These are phyloP conservation scores for Cryptotis parvus DNA, from an alignment of 2,113 vertebrate species.

Conservation along the genomic window DNA sequence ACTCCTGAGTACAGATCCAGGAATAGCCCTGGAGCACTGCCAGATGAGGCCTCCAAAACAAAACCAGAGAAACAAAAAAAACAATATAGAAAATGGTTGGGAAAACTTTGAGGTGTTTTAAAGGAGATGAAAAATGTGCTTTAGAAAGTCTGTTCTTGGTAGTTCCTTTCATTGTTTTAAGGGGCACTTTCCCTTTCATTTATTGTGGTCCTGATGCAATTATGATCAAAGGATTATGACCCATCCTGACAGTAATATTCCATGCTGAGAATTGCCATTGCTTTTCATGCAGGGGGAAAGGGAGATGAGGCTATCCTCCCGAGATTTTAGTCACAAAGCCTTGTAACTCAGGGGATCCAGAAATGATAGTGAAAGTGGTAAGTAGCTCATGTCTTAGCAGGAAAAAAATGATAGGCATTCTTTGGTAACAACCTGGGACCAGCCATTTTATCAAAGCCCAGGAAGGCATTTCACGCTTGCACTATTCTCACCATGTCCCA, in stretches of 20 bases:
- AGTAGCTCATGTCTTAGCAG: not conserved
- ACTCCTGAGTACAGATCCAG: no score
- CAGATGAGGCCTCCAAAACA: no score
- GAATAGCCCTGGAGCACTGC: no score
- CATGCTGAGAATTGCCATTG: not conserved
- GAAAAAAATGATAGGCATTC: not conserved
- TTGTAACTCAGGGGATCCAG: not conserved
- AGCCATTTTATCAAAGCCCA: not conserved
- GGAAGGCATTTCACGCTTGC: no score
- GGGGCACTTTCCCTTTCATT: not conserved
- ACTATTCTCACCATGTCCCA: no score
- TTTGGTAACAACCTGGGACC: not conserved
- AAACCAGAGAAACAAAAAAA: no score
- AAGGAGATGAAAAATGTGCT: not conserved
- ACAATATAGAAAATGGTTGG: constrained; percentile 18
- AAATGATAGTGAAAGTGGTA: not conserved
- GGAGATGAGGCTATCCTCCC: not conserved
- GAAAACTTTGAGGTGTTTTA: not conserved
- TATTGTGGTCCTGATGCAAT: not conserved
- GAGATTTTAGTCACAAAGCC: not conserved
- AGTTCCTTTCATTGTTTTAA: constrained; percentile 10
- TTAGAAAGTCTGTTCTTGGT: constrained; percentile 10
- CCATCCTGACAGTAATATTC: constrained; percentile 24
- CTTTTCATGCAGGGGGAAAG: constrained; percentile 17
- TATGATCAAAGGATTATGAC: constrained; percentile 12